Evolutionary conservation across 2,888 invertebrate genomes (phyloP), one percentile per base, ranked within the genome.

Genomic region (Caenorhabditis auriculariae): DNA sequence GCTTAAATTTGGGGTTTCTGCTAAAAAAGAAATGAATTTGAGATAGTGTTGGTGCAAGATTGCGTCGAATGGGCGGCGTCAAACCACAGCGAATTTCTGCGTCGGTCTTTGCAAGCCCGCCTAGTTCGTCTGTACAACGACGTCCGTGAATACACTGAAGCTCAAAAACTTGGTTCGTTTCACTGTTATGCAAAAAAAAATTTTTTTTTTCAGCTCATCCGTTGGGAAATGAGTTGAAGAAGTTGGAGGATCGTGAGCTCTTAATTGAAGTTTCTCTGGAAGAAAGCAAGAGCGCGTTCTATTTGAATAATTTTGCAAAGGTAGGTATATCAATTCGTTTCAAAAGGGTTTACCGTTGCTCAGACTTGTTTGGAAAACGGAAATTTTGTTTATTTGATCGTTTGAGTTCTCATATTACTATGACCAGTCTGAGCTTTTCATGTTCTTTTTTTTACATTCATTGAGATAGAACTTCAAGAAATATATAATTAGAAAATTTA

Each of bases 31-130:
- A n/a, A 4, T 43, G n/a, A 41, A 48, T 54, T 63, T 38, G 62
- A 85, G 84, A 83, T 86, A 55, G 83, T 84, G 21, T 71, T 87
- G 39, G 85, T 86, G 69, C 78, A 84, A 85, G 95, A 98, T 85
- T 96, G 95, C 85, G 98, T 99, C 85, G 91, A 94, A 85, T 98
- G 98, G 98, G 94, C 98, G 29, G 93, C 93, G 83, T 90, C 91
- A 81, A 96, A 99, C 83, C 90, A 93, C 70, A 88, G 98, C 74
- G 95, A 94, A 27, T 99, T 96, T 84, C 85, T 99, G 66, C 87
- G 98, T 75, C 96, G 99, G 84, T 92, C 93, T 0, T 84, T 98
- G 73, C 94, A 98, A 83, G 91, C 95, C n/a, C 87, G 96, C 75
- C 86, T 99, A 57, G 89, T 99, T 81, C 92, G 94, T 3, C 86